These are phyloP conservation scores for Helleia helle DNA, from an alignment of 2,888 invertebrate genomes.

Conservation along the genomic window DNA sequence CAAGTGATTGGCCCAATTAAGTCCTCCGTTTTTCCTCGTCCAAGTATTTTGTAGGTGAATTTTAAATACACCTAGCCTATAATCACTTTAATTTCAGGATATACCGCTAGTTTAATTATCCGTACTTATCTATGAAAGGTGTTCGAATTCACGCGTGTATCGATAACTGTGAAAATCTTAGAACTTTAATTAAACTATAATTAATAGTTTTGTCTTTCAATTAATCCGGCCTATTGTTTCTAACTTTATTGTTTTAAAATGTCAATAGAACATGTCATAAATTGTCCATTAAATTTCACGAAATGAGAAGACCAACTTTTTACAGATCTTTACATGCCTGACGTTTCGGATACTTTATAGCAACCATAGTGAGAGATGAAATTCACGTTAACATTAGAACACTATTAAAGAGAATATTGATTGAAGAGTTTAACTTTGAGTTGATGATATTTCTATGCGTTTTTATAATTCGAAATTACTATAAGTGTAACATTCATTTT, in stretches of 20 bases:
- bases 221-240: too few species aligned
- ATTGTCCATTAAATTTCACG: too few species aligned
- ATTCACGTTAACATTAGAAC: too few species aligned
- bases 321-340: too few species aligned
- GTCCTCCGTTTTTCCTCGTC: slow-evolving; percentile 36
- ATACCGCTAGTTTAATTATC: slow-evolving; percentile 57
- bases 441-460: too few species aligned
- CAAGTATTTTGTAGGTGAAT: slow-evolving; percentile 41
- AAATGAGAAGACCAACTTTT: too few species aligned
- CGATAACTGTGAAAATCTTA: slow-evolving; percentile 33
- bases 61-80: slow-evolving; percentile 51
- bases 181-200: slow-evolving; percentile 33
- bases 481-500: background rate
- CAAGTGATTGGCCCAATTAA: slow-evolving; percentile 46
- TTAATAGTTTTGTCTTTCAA: slow-evolving; percentile 18
- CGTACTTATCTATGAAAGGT: slow-evolving; percentile 54
- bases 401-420: too few species aligned
- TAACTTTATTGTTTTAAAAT: too few species aligned
- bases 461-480: background rate
- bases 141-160: slow-evolving; percentile 59
- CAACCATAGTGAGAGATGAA: too few species aligned
- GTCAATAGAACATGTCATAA: too few species aligned
- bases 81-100: slow-evolving; percentile 58
- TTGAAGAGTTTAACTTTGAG: too few species aligned
- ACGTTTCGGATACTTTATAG: too few species aligned